Base-by-base conservation (phyloP, 2,888 invertebrate species). In the Drosophila imparisetae region DNA sequence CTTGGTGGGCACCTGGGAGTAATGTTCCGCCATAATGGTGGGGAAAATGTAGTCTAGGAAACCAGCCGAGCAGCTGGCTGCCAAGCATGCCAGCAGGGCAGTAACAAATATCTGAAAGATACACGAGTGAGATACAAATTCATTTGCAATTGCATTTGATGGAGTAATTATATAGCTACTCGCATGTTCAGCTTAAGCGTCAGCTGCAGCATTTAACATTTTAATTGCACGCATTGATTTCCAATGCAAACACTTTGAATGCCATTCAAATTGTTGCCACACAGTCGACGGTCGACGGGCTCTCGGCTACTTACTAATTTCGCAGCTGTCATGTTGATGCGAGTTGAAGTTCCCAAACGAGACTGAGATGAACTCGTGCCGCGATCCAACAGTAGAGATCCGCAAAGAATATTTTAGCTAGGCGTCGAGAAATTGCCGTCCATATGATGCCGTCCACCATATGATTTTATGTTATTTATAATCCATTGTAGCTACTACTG, bases 321-420 rank as follows among this genome's bases (percentile, higher is more conserved):
- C 38, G 83, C 80, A 63, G 91, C 88, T 62, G 83, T 72, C 91
- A 92, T 91, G 81, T 71, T 89, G 84, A 82, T 83, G 82, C 87
- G 74, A 60, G 80, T 55, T 86, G 78, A 83, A 92, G 84, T 90
- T 87, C 83, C 80, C 77, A 83, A 90, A 62, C 78, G 81, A 87
- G 81, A 91, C 91, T 91, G 83, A 91, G 74, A 61, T 72, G 72
- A 59, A 65, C 71, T 75, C 38, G 72, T 61, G 67, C 58, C 49
- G 66, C 66, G 78, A 80, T 89, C 57, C 69, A 89, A 70, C 87
- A 82, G 55, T 66, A 61, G 60, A 81, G 68, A 86, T 85, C 88
- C 85, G 89, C 86, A 83, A 72, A 83, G 72, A 71, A 82, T 80
- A 65, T 54, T 65, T 53, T 49, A 53, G 42, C 49, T 24, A 62